Base-by-base conservation (phyloP, 1,140 invertebrate species). In the Trachymyrmex cornetzi region DNA sequence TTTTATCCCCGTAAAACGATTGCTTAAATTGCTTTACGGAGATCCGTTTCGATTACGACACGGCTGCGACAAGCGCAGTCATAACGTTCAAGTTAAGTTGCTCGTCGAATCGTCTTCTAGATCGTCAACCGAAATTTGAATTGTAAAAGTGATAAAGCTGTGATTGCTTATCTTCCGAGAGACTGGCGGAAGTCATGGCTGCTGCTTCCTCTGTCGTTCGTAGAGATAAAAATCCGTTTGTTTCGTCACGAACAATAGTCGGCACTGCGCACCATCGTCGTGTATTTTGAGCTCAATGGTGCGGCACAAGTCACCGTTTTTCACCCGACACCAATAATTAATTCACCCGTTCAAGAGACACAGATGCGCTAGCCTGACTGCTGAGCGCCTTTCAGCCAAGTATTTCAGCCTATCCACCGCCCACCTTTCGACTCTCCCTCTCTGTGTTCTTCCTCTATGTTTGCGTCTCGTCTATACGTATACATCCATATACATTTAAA, bases 121-220 rank as follows among this genome's bases (percentile, higher is more conserved):
- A 12, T 19, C 5, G 11, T 66, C 57, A 1, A 55, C 3, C 4
- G 19, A 22, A 55, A 16, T 12, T n/a, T 30, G 14, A 50, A 72
- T 9, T 11, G 19, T 30, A 22, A 44, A 53, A 66, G 19, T 11
- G 22, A 9, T 50, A 27, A 63, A 74, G 50, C 67, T 53, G 34
- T 67, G 59, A 44, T 82, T 74, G 55, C 88, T 90, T 90, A 90
- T 90, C 89, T 90, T 90, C 89, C 24, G 89, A 90, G 53, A 90
- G 34, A 89, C 77, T 84, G 64, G 64, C 9, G 59, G 88, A 69
- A 14, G 85, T 72, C 89, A 89, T 89, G 63, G 64, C 38, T 11
- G 77, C 30, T 50, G 14, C n/a, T 53, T 74, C 53, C 34, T 24
- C 11, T 11, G 2, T 3, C 19, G 19, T 14, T n/a, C 11, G n/a